These are phyloP conservation scores for Nowickia ferox DNA, from an alignment of 2,888 invertebrate genomes.

Conservation along the genomic window DNA sequence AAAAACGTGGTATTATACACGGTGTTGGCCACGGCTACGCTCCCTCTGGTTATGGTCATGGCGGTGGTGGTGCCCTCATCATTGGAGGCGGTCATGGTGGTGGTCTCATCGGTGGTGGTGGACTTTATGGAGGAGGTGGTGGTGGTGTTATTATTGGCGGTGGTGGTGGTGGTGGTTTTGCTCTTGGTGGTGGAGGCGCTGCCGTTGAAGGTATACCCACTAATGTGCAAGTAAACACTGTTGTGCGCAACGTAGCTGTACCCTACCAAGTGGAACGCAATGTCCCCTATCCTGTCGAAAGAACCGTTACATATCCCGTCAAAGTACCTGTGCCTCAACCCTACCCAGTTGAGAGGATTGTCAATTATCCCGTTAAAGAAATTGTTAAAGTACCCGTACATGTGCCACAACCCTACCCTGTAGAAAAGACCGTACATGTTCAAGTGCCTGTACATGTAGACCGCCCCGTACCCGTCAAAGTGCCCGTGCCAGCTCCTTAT, in stretches of 20 bases:
- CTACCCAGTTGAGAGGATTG: slow-evolving; percentile 86
- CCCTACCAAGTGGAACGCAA: slow-evolving; percentile 88
- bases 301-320: slow-evolving; percentile 88
- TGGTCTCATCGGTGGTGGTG: slow-evolving; percentile 83
- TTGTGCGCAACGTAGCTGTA: slow-evolving; percentile 88
- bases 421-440: slow-evolving; percentile 89
- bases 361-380: slow-evolving; percentile 85
- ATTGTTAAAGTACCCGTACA: slow-evolving; percentile 89
- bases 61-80: slow-evolving; percentile 79
- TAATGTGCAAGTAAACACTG: slow-evolving; percentile 87
- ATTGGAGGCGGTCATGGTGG: slow-evolving; percentile 78
- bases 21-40: slow-evolving; percentile 85
- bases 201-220: slow-evolving; percentile 78
- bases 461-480: slow-evolving; percentile 91
- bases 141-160: slow-evolving; percentile 83
- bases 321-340: slow-evolving; percentile 86
- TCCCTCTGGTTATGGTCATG: slow-evolving; percentile 72
- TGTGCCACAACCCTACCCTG: slow-evolving; percentile 90
- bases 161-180: slow-evolving; percentile 73
- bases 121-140: slow-evolving; percentile 82
- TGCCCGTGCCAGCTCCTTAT: slow-evolving; percentile 90
- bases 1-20: slow-evolving; percentile 88
- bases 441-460: slow-evolving; percentile 89
- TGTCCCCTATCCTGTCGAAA: slow-evolving; percentile 88
- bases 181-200: slow-evolving; percentile 74